Conservation (phyloP, 1,140 invertebrate genomes). For the Linepithema humile region DNA sequence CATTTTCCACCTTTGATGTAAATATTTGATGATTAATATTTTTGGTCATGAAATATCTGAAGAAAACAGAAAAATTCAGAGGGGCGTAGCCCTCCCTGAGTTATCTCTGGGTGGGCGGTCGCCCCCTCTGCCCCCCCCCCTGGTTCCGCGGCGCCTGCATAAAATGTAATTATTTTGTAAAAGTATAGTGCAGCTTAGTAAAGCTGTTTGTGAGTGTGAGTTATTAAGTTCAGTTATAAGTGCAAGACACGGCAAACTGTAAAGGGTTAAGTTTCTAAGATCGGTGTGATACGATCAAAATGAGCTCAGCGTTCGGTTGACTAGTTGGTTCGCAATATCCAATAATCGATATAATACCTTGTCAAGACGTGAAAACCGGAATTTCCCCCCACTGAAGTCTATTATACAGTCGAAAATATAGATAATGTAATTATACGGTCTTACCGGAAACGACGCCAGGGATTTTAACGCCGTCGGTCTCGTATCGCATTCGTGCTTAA, state of each 20-base stretch:
- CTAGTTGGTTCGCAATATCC: constrained; percentile 49
- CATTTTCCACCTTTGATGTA: no score
- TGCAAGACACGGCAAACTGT: neutral
- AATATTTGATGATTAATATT: no score
- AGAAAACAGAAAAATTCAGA: no score
- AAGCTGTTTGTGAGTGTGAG: no score
- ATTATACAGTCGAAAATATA: constrained; percentile 60
- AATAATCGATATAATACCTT: constrained; percentile 65
- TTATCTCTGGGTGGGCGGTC: no score
- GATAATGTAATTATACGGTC: constrained; percentile 58
- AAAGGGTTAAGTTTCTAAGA: constrained; percentile 28
- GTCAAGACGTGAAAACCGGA: constrained; percentile 44
- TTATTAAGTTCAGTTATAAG: neutral
- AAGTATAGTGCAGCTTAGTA: no score
- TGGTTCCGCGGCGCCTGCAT: no score
- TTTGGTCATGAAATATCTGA: no score
- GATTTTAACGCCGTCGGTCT: constrained; percentile 34
- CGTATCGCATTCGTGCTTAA: neutral
- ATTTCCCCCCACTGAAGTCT: constrained; percentile 51
- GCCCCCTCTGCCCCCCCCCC: no score
- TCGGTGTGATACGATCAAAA: constrained; percentile 50
- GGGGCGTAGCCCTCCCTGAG: no score
- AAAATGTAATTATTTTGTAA: no score
- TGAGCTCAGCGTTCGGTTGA: constrained; percentile 33
- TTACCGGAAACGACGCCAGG: constrained; percentile 37